phyloP scores from a whole-genome alignment of 2,113 vertebrate species.

The Scomber scombrus region DNA sequence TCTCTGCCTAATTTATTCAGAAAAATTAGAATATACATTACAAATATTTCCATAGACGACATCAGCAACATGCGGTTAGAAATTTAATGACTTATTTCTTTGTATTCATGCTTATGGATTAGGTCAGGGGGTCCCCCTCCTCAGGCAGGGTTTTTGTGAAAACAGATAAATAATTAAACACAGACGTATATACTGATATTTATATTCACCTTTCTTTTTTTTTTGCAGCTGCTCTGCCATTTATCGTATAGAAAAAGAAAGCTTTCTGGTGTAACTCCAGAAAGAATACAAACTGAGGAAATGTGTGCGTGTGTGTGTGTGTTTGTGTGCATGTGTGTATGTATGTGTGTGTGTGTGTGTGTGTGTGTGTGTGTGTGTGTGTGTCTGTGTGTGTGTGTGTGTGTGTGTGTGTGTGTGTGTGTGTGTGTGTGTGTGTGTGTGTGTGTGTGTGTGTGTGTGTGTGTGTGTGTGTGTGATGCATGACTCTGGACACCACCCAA shows the following conservation, averaged over 20 bases:
- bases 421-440: conserved; percentile 1
- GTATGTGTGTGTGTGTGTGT: too few relatives aligned
- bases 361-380: conserved; percentile 24
- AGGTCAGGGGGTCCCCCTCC: conserved; percentile 51
- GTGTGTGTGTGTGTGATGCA: conserved; percentile 61
- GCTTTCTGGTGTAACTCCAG: conserved; percentile 41
- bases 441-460: conserved; percentile 30
- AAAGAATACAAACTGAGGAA: conserved; percentile 27
- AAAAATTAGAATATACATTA: conserved; percentile 87
- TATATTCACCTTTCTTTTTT: conserved; percentile 57
- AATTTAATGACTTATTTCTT: conserved; percentile 85
- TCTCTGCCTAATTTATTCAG: conserved; percentile 85
- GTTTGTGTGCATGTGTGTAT: conserved; percentile 37
- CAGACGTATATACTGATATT: conserved; percentile 64
- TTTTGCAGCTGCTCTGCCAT: conserved; percentile 31
- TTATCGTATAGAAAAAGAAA: conserved; percentile 54
- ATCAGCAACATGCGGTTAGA: conserved; percentile 80
- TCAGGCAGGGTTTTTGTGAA: conserved; percentile 42
- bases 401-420: conserved; percentile 31
- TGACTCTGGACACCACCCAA: conserved; percentile 80
- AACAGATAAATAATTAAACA: conserved; percentile 76
- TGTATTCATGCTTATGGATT: conserved; percentile 72
- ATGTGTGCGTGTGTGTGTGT: conserved; percentile 29
- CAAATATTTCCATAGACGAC: conserved; percentile 83
- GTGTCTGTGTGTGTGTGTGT: conserved; percentile 32